Evolutionary conservation across 2,113 vertebrate species (phyloP).

Genomic region (Eidolon helvum): DNA sequence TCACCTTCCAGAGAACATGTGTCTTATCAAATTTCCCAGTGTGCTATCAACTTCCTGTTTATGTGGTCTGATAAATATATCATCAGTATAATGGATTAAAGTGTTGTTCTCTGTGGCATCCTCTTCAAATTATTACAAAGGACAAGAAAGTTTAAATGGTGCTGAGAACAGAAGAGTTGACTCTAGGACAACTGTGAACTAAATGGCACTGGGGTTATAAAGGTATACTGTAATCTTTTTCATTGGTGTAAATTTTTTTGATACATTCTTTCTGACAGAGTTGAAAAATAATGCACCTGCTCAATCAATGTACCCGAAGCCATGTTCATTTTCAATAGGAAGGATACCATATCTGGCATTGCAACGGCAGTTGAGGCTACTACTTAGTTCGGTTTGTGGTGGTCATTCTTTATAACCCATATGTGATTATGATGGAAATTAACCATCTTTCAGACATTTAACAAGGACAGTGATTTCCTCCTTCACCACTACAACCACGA

Average conservation of each 20-base stretch:
- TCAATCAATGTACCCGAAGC: neutral
- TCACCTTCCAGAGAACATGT: neutral
- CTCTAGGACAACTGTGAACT: too few relatives aligned
- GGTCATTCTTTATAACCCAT: neutral
- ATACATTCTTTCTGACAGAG: neutral
- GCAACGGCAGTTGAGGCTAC: neutral
- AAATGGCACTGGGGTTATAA: neutral
- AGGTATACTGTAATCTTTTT: neutral
- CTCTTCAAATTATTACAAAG: neutral
- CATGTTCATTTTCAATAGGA: neutral
- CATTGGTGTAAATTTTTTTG: neutral
- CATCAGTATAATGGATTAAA: neutral
- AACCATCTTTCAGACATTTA: neutral
- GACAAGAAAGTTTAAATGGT: neutral
- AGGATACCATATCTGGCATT: neutral
- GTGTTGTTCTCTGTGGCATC: neutral
- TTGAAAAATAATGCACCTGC: neutral
- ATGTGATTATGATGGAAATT: neutral
- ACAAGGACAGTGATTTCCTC: neutral
- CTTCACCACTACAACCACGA: neutral
- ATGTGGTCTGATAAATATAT: neutral
- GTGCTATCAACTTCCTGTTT: neutral
- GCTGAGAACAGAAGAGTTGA: too few relatives aligned
- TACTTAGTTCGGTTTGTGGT: neutral
- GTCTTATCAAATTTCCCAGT: neutral